Percentiles rank a stretch among this genome's conserved stretches.
These are phyloP conservation scores for Erinaceus europaeus DNA, from an alignment of 2,113 vertebrate genomes.

Conservation along the genomic window DNA sequence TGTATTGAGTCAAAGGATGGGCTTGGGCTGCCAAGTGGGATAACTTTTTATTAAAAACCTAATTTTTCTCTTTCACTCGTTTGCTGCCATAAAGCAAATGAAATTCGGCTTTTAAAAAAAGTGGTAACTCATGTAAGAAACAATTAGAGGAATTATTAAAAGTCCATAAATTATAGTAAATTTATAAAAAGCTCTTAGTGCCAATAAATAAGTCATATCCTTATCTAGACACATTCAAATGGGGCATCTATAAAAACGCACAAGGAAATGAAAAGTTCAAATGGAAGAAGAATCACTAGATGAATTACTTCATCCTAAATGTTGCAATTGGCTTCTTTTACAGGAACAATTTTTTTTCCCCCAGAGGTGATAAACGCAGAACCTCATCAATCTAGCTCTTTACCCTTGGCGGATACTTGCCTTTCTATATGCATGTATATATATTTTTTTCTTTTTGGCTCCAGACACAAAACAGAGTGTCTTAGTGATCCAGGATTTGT, in stretches of 20 bases:
- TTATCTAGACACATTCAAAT: conserved; percentile 75
- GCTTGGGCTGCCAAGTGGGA: conserved; percentile 25
- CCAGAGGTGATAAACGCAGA: conserved; percentile 78
- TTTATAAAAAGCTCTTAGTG: conserved; percentile 81
- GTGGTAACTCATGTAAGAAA: conserved; percentile 72
- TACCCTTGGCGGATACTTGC: conserved; percentile 79
- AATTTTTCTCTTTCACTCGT: conserved; percentile 56
- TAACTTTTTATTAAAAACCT: conserved; percentile 58
- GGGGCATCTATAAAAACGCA: conserved; percentile 71
- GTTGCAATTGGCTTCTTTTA: conserved; percentile 77
- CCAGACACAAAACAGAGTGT: conserved; percentile 74
- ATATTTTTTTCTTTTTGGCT: conserved; percentile 48
- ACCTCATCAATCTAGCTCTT: conserved; percentile 80
- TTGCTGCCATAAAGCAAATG: conserved; percentile 63
- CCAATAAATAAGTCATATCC: conserved; percentile 75
- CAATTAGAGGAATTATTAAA: conserved; percentile 74
- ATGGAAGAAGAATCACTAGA: conserved; percentile 76
- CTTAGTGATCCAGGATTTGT: conserved; percentile 81
- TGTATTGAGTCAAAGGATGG: conserved; percentile 34
- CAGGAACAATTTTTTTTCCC: conserved; percentile 74
- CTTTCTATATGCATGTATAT: conserved; percentile 64
- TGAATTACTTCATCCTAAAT: conserved; percentile 82
- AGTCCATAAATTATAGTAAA: conserved; percentile 74
- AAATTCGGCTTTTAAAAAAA: conserved; percentile 71
- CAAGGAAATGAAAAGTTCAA: conserved; percentile 78